A percentile compares a stretch with the other conserved stretches of the same genome.
phyloP scores from a whole-genome alignment of 2,888 invertebrate genomes.

The Apeira syringaria region DNA sequence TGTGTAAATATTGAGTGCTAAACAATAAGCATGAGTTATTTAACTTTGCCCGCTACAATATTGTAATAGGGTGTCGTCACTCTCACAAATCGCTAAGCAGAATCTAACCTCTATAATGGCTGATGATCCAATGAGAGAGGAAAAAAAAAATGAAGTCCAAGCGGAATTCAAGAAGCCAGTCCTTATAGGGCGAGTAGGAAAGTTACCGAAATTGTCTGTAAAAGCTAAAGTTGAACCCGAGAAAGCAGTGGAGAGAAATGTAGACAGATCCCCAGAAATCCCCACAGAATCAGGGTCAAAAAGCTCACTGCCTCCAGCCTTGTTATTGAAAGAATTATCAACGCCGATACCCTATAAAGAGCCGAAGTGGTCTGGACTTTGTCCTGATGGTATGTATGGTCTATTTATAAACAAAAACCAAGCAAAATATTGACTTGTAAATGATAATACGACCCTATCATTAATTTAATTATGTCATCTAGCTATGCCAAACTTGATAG shows the following conservation, averaged over 20 bases:
- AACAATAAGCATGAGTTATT: too few relatives aligned
- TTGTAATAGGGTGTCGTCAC: too few relatives aligned
- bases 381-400: conserved; percentile 72
- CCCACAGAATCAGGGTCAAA: conserved; percentile 37
- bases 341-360: conserved; percentile 87
- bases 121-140: conserved; percentile 30
- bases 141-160: conserved; percentile 34
- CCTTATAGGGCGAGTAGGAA: conserved; percentile 77
- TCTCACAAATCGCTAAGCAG: too few relatives aligned
- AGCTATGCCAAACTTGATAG: too few relatives aligned
- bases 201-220: conserved; percentile 60
- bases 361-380: conserved; percentile 91
- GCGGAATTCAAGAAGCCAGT: conserved; percentile 82
- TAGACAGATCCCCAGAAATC: conserved; percentile 24
- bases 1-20: too few relatives aligned
- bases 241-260: conserved; percentile 35
- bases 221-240: conserved; percentile 52
- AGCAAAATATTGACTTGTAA: too few relatives aligned
- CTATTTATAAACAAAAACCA: too few relatives aligned
- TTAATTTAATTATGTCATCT: too few relatives aligned
- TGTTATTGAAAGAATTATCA: conserved; percentile 59
- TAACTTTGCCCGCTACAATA: too few relatives aligned
- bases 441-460: too few relatives aligned
- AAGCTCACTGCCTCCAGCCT: conserved; percentile 51
- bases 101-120: conserved; percentile 34